Conservation (phyloP, 1,140 invertebrate species). For the Orchesella cincta region DNA sequence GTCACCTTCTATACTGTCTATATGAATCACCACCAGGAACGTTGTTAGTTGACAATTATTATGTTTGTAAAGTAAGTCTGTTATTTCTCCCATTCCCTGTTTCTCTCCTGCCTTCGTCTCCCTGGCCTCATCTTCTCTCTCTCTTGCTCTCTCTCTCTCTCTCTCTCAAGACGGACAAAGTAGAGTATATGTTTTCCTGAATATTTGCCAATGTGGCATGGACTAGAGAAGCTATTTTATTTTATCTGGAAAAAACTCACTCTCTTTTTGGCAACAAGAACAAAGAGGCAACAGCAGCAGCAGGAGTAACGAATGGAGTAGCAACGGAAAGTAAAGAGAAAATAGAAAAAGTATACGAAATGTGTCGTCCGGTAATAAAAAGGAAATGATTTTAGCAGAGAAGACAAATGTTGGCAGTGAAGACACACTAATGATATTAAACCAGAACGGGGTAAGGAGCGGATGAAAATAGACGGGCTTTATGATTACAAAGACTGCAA, state of each 20-base stretch:
- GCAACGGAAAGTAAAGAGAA: not conserved
- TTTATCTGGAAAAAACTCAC: too few relatives aligned
- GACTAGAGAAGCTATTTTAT: too few relatives aligned
- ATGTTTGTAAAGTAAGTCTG: not conserved
- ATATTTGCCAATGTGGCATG: not conserved
- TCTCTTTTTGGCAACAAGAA: too few relatives aligned
- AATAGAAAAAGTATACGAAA: not conserved
- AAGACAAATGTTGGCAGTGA: conserved; percentile 15
- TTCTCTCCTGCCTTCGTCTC: not conserved
- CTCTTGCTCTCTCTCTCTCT: not conserved
- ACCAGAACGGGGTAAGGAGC: not conserved
- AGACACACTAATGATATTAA: conserved; percentile 9
- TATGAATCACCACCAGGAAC: too few relatives aligned
- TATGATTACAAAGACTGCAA: too few relatives aligned
- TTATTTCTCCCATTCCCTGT: not conserved
- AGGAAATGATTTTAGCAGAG: not conserved
- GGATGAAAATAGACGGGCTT: too few relatives aligned
- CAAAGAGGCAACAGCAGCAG: too few relatives aligned
- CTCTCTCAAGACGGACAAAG: not conserved
- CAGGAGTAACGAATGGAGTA: not conserved
- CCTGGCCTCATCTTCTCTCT: not conserved
- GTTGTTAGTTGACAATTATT: not conserved
- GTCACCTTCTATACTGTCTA: too few relatives aligned
- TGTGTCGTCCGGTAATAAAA: conserved; percentile 17
- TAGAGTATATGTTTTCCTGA: not conserved